Base-by-base conservation (phyloP, 2,113 vertebrate genomes). In the Spilogale gracilis region DNA sequence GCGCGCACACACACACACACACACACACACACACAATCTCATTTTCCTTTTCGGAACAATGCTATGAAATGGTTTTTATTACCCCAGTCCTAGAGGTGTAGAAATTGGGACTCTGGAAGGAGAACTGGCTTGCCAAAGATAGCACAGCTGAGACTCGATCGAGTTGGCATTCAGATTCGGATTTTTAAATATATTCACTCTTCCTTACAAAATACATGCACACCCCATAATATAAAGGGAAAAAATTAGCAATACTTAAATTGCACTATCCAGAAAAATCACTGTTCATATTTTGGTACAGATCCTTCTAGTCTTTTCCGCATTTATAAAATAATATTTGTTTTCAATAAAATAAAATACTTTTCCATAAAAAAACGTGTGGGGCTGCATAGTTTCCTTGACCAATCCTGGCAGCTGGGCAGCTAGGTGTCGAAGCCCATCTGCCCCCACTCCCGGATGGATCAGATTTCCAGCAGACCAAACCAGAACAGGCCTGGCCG, bases 121-220 rank as follows among this genome's bases (percentile, higher is more conserved):
- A 89, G 89, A 93, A 18, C n/a, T 58, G 58, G 52, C 87, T 97
- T 85, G 90, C 97, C 92, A 95, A 95, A 92, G 89, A 96, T 16
- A 82, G 63, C 54, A 43, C 81, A 76, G 92, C 82, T 89, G 90
- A 96, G 83, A 81, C 21, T 25, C 3, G 0, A 80, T 52, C 79
- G 17, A 58, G 30, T 6, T 95, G 89, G 86, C 82, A 32, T 52
- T 78, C 71, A 79, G 23, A 92, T 61, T 93, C 56, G n/a, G 58
- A 84, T 79, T 94, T 93, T 91, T 81, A 97, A 88, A 94, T 93
- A 90, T 25, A 69, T 30, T 94, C 82, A 52, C 63, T 13, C 45
- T 80, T 80, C 54, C 50, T 95, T 45, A 86, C 79, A 86, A 93
- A 97, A 82, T 18, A 73, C 86, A 52, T 4, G 3, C 48, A 25